These are phyloP conservation scores for Cacatua alba DNA, from an alignment of 2,113 vertebrate species.

Conservation along the genomic window DNA sequence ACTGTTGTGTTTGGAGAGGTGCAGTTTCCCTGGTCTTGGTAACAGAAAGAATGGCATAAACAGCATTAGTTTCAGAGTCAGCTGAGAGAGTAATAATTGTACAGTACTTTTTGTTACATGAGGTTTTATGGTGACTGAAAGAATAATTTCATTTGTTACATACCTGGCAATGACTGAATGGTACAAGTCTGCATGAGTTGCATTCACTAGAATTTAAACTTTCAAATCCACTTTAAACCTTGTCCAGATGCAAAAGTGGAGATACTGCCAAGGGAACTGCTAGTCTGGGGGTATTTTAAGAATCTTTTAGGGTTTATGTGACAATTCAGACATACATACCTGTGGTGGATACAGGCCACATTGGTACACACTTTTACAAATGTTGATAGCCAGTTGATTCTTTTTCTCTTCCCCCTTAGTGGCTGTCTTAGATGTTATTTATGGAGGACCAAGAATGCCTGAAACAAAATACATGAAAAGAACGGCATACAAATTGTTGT, in stretches of 20 bases:
- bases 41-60: background rate
- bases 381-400: background rate
- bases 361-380: background rate
- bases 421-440: background rate
- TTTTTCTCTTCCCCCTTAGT: background rate
- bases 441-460: background rate
- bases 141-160: background rate
- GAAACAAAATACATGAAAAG: background rate
- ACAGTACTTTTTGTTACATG: background rate
- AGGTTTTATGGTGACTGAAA: background rate
- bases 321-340: background rate
- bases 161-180: background rate
- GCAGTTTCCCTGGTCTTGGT: background rate
- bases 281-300: background rate
- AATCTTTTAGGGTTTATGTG: background rate
- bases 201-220: background rate
- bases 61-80: background rate
- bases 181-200: background rate
- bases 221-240: background rate
- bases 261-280: background rate
- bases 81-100: background rate
- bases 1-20: background rate
- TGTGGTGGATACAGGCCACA: background rate
- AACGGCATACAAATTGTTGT: background rate
- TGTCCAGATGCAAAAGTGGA: background rate